These are phyloP conservation scores for Enteromius thamalakanensis DNA, from an alignment of 2,797 vertebrate genomes.

Conservation along the genomic window DNA sequence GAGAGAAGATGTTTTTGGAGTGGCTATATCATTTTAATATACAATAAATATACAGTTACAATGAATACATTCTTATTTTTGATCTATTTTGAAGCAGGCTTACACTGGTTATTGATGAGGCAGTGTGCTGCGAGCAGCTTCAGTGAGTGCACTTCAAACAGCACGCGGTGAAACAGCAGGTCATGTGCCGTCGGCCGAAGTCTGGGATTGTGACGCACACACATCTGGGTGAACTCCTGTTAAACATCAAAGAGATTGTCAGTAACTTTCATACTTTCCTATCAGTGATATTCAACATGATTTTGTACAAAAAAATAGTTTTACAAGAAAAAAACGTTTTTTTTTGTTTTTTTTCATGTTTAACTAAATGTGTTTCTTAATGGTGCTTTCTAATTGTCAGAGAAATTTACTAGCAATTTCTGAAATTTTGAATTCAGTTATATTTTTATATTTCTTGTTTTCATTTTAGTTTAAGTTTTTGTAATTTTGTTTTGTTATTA, in stretches of 20 bases:
- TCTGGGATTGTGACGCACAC: constrained; percentile 85
- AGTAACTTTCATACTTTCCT: not conserved
- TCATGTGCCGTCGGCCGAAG: constrained; percentile 86
- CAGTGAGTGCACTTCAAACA: constrained; percentile 96
- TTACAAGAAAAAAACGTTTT: not conserved
- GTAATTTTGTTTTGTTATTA: not conserved
- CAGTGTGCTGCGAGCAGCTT: constrained; percentile 94
- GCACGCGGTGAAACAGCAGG: constrained; percentile 93
- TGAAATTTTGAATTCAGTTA: not conserved
- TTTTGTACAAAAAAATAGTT: too few species aligned
- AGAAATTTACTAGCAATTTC: too few species aligned
- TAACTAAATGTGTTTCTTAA: not conserved
- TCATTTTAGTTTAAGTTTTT: not conserved
- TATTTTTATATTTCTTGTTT: not conserved
- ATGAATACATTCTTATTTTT: not conserved
- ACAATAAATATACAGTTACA: not conserved
- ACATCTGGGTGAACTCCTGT: constrained; percentile 94
- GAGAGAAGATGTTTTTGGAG: not conserved
- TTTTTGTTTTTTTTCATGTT: not conserved
- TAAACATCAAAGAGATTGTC: not conserved
- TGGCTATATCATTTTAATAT: too few species aligned
- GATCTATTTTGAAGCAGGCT: constrained; percentile 63
- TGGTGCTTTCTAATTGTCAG: too few species aligned
- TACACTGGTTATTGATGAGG: constrained; percentile 96
- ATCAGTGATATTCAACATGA: not conserved